Base-by-base conservation (phyloP, 1,140 invertebrate genomes). In the Drosophila pachea region DNA sequence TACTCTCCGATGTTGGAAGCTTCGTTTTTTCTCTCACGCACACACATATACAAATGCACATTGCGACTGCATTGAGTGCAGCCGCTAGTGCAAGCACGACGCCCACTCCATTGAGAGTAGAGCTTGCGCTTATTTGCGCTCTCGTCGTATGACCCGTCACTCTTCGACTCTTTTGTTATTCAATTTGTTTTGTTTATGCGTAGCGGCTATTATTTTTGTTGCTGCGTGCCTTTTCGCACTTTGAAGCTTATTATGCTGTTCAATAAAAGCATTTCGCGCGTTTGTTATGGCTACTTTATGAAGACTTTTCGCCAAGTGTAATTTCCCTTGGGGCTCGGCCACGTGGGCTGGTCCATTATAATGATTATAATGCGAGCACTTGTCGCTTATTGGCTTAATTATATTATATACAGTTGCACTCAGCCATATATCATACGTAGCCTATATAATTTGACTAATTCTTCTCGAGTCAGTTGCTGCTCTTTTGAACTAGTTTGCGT, bases 161-260 rank as follows among this genome's bases (percentile, higher is more conserved):
- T 31, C 16, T 32, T 8, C 43, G 33, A 6, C 53, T 38, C 53
- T 66, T 38, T 70, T 70, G 62, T 70, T 59, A 42, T 71, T 71
- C 55, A 59, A 71, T 71, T 67, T 40, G 62, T 53, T 70, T 59
- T 66, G 62, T 67, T 71, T 67, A 71, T 60, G 62, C 63, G 63
- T 66, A 66, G 55, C 54, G 53, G 14, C 16, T 36, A 16, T 48
- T 35, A 16, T 35, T 43, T 12, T 32, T 65, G 36, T 59, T 35
- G 32, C 59, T 60, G 64, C 32, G 60, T 64, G 53, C 60, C 14
- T 40, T 47, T 53, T 12, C 40, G 55, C 60, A 63, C 45, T 16
- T 55, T 66, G 29, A 16, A 52, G 52, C 61, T 33, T 54, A 64
- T 70, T 66, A 70, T 59, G 62, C 54, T 43, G 38, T 65, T 68